Evolutionary conservation across 2,888 invertebrate species (phyloP).

Genomic region (Yponomeuta malinellus): DNA sequence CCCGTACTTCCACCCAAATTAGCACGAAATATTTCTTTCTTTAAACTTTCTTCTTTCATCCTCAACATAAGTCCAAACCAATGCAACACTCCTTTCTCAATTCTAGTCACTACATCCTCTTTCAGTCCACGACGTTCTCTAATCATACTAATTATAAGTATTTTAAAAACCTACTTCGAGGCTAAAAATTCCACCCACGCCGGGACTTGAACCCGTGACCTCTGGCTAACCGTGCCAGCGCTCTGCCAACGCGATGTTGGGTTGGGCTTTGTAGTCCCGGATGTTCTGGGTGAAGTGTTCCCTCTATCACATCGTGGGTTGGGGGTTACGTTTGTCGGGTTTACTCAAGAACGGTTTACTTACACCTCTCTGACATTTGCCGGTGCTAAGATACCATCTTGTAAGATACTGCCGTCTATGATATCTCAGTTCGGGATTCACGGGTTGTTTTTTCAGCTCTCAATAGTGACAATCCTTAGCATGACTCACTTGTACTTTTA

Average conservation of each 20-base stretch:
- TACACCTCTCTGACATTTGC: neutral
- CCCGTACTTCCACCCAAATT: too few relatives aligned
- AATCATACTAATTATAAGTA: too few relatives aligned
- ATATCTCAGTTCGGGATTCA: neutral
- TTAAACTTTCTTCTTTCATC: too few relatives aligned
- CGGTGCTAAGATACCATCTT: neutral
- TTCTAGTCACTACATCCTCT: too few relatives aligned
- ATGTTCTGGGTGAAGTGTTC: neutral
- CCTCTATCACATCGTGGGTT: conserved; percentile 4
- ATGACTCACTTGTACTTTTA: neutral
- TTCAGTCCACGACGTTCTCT: too few relatives aligned
- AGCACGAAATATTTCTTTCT: too few relatives aligned
- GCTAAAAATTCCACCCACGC: too few relatives aligned
- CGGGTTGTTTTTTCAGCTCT: neutral
- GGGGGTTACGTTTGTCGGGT: neutral
- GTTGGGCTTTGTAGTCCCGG: neutral
- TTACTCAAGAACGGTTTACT: neutral
- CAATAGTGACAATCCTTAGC: neutral
- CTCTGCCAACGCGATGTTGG: neutral
- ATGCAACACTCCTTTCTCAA: too few relatives aligned
- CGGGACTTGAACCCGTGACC: too few relatives aligned
- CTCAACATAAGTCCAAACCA: too few relatives aligned
- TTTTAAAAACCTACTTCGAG: too few relatives aligned
- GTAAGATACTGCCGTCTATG: neutral
- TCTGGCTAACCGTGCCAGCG: too few relatives aligned